A percentile compares a stretch with the other conserved stretches of the same genome.
Conservation (phyloP, 2,113 vertebrate species). For the Catharus minimus region DNA sequence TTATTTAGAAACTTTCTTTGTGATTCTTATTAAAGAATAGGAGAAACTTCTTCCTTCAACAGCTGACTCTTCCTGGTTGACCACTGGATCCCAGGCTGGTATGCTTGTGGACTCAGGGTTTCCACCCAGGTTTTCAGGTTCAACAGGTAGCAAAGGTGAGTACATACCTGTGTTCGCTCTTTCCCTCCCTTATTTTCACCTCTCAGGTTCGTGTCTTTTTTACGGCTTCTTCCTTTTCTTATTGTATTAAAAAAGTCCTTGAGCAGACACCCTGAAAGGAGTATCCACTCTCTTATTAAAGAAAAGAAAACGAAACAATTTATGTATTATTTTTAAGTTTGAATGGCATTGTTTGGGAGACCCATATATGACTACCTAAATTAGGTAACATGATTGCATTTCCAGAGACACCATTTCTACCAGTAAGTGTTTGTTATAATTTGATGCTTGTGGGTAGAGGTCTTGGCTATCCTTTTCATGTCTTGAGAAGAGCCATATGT, state of each 20-base stretch:
- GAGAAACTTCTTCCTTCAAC: background rate
- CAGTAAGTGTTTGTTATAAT: background rate
- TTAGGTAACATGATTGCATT: background rate
- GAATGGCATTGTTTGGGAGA: background rate
- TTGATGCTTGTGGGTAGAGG: background rate
- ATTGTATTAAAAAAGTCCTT: background rate
- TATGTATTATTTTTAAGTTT: background rate
- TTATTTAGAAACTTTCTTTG: background rate
- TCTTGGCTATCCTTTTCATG: background rate
- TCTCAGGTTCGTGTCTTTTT: background rate
- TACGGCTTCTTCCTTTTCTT: background rate
- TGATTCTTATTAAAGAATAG: background rate
- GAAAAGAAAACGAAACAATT: background rate
- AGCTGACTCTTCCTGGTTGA: background rate
- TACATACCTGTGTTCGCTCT: background rate
- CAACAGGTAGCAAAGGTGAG: background rate
- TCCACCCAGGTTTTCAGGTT: background rate
- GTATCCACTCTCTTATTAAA: background rate
- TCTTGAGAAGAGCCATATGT: background rate
- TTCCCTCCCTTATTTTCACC: background rate
- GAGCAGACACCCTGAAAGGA: background rate
- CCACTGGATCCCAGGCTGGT: background rate
- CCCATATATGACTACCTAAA: background rate
- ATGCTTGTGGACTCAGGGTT: fast-evolving
- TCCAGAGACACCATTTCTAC: background rate